phyloP scores from a whole-genome alignment of 2,113 vertebrate species.

The Lasiurus borealis region DNA sequence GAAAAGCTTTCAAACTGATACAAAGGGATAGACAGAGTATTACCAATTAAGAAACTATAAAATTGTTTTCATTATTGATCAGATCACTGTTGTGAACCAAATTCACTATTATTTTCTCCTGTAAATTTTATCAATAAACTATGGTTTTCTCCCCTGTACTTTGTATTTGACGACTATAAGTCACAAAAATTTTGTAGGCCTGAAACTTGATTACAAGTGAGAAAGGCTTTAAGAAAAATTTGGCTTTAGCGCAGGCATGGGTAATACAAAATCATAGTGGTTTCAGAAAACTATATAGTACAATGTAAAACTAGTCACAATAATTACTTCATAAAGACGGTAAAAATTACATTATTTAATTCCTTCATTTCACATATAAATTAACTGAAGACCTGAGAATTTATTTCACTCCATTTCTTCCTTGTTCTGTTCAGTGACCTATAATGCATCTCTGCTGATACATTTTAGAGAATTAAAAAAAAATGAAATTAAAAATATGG shows the following conservation, averaged over 20 bases:
- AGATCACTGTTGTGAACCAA: background rate
- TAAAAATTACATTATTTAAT: background rate
- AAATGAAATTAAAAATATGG: background rate
- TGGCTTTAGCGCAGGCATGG: background rate
- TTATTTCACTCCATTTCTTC: background rate
- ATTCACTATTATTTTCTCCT: background rate
- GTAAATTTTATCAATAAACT: background rate
- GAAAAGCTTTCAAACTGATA: conserved; percentile 84
- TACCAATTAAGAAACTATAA: conserved; percentile 76
- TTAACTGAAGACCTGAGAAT: background rate
- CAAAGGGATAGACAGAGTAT: conserved; percentile 68
- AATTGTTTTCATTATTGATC: conserved; percentile 45
- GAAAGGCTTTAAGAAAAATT: background rate
- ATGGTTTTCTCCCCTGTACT: background rate
- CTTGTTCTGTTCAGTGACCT: background rate
- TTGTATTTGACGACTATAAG: background rate
- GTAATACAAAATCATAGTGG: background rate
- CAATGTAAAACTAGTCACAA: background rate
- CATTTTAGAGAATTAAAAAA: background rate
- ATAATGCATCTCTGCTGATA: background rate
- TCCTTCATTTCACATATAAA: background rate
- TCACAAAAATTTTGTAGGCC: background rate
- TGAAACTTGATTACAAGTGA: background rate
- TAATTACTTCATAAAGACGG: background rate
- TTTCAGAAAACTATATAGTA: background rate